Percentiles rank a stretch among this genome's conserved stretches.
Evolutionary conservation across 2,113 vertebrate genomes (phyloP).

Genomic region (Ceratotherium simum): DNA sequence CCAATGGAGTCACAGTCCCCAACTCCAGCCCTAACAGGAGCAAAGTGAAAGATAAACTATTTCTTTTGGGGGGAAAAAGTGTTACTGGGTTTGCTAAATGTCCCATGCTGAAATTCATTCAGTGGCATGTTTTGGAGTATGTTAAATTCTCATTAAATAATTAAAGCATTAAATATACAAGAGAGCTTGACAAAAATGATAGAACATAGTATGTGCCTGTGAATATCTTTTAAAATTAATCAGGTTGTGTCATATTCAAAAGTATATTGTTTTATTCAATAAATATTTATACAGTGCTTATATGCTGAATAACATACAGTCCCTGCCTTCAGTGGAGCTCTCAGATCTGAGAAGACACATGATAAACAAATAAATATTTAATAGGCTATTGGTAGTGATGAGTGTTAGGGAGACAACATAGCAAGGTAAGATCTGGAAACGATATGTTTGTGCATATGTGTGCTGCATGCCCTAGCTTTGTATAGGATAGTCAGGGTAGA

Average conservation of each 20-base stretch:
- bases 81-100: not conserved
- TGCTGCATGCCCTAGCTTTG: not conserved
- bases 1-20: not conserved
- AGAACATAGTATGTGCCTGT: not conserved
- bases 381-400: not conserved
- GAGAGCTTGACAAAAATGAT: not conserved
- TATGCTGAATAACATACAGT: not conserved
- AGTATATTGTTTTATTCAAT: not conserved
- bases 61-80: not conserved
- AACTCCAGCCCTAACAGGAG: not conserved
- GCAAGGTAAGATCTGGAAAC: not conserved
- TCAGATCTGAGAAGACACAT: not conserved
- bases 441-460: accelerated
- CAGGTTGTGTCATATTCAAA: not conserved
- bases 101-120: not conserved
- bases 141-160: not conserved
- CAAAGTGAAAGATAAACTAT: not conserved
- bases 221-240: not conserved
- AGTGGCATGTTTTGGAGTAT: not conserved
- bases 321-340: not conserved
- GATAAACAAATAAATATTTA: not conserved
- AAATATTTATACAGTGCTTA: not conserved
- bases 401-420: not conserved
- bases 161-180: not conserved
- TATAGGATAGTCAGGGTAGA: not conserved